A percentile compares a stretch with the other conserved stretches of the same genome.
Conservation (phyloP, 2,888 invertebrate species). For the Trissonchulus sp. region DNA sequence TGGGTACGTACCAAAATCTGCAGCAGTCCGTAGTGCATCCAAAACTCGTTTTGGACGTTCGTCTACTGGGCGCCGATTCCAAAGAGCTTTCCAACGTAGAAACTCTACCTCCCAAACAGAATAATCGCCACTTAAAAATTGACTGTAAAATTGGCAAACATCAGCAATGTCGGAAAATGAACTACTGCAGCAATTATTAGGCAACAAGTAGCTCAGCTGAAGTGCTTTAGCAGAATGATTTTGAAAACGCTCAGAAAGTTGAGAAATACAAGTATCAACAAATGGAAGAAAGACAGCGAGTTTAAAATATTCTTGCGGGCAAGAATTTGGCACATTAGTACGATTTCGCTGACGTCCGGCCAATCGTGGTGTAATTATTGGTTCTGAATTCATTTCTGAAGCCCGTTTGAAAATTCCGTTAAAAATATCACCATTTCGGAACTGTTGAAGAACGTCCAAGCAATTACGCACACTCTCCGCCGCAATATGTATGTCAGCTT, state of each 20-base stretch:
- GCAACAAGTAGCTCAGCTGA: background rate
- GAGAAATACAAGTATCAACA: background rate
- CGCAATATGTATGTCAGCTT: background rate
- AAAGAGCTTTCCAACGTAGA: no score
- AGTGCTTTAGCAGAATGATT: background rate
- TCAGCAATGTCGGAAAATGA: no score
- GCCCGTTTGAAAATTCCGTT: background rate
- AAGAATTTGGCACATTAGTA: background rate
- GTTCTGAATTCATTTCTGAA: background rate
- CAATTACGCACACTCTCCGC: background rate
- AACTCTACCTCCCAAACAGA: no score
- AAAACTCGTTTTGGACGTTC: no score
- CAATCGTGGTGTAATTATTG: background rate
- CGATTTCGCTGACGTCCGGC: background rate
- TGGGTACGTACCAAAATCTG: no score
- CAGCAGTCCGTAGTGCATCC: no score
- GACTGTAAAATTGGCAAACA: no score
- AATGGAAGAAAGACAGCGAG: background rate
- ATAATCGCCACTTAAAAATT: no score
- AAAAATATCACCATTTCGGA: background rate
- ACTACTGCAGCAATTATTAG: no score
- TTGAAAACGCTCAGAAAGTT: background rate
- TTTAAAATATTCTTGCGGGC: background rate
- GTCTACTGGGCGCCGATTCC: no score
- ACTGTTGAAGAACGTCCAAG: background rate